Base-by-base conservation (phyloP, 2,113 vertebrate species). In the Tachuris rubrigastra region DNA sequence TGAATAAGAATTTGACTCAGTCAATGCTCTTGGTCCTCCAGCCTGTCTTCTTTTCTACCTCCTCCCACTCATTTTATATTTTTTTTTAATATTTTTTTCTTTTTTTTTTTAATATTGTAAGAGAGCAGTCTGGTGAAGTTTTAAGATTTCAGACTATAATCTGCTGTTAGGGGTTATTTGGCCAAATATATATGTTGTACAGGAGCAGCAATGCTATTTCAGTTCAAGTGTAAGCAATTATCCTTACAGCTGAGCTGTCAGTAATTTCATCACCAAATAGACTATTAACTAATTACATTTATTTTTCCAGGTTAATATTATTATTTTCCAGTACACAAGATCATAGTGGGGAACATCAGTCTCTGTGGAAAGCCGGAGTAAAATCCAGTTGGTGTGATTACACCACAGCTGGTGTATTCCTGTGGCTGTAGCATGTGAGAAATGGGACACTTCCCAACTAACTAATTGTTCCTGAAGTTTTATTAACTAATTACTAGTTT, bases 61-160 rank as follows among this genome's bases (percentile, higher is more conserved):
- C 8, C 3, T 4, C 8, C 6, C 2, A 2, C 4, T 2, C 1
- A 1, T 21, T 72, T 74, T 14, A 2, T 33, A n/a, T 23, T 4
- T 4, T 31, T 41, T 87, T 56, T 53, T 23, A 31, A 3, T 13
- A 3, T 9, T 63, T 2, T 2, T 4, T 30, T 30, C 28, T 21
- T 15, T 19, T 44, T 42, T 47, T 66, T 50, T 31, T n/a, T 23
- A 2, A 1, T 30, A 7, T 23, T 46, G 12, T 60, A 28, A 37
- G 85, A 49, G 22, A 75, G 3, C 1, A 2, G 7, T 39, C 68
- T 44, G 13, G 30, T 68, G 56, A 31, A 66, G 78, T 73, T 73
- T 73, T 15, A 41, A 41, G 8, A 4, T 53, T 82, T 60, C 16
- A 42, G 42, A 66, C 60, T 49, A 21, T 66, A 66, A 71, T 41